Conservation (phyloP, 2,113 vertebrate genomes). For the Poecile atricapillus region DNA sequence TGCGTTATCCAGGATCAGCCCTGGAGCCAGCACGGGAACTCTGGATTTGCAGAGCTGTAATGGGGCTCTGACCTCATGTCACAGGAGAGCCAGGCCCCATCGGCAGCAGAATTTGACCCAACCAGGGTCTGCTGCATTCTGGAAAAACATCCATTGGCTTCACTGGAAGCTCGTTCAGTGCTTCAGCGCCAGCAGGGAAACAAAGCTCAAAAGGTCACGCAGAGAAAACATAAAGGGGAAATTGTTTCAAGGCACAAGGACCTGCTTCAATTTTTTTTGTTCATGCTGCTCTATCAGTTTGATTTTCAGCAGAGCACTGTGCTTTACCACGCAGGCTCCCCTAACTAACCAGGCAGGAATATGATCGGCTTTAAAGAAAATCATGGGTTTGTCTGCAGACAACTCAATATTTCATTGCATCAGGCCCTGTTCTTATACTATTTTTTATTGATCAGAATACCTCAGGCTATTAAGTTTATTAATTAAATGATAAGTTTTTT, state of each 20-base stretch:
- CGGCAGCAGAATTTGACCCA: background rate
- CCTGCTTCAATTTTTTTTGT: background rate
- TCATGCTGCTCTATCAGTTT: background rate
- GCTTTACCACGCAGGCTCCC: background rate
- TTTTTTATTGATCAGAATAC: slow-evolving; percentile 66
- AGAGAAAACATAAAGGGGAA: slow-evolving; percentile 32
- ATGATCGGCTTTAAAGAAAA: slow-evolving; percentile 14
- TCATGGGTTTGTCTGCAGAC: slow-evolving; percentile 14
- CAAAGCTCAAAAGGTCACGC: slow-evolving; percentile 25
- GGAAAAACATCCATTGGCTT: slow-evolving; percentile 21
- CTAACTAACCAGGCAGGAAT: background rate
- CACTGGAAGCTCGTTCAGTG: background rate
- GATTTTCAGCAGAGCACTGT: background rate
- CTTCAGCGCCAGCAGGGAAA: background rate
- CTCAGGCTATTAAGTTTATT: slow-evolving; percentile 71
- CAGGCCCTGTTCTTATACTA: slow-evolving; percentile 22
- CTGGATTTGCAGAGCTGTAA: background rate
- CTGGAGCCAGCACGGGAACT: background rate
- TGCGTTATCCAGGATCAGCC: background rate
- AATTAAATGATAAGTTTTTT: slow-evolving; percentile 72
- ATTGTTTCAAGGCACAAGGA: slow-evolving; percentile 12
- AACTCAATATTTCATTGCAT: slow-evolving; percentile 42
- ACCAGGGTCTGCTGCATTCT: background rate
- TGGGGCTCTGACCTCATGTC: slow-evolving; percentile 1
- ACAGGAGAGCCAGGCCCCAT: background rate